These are phyloP conservation scores for Dolichotis patagonum DNA, from an alignment of 2,113 vertebrate genomes.

Conservation along the genomic window DNA sequence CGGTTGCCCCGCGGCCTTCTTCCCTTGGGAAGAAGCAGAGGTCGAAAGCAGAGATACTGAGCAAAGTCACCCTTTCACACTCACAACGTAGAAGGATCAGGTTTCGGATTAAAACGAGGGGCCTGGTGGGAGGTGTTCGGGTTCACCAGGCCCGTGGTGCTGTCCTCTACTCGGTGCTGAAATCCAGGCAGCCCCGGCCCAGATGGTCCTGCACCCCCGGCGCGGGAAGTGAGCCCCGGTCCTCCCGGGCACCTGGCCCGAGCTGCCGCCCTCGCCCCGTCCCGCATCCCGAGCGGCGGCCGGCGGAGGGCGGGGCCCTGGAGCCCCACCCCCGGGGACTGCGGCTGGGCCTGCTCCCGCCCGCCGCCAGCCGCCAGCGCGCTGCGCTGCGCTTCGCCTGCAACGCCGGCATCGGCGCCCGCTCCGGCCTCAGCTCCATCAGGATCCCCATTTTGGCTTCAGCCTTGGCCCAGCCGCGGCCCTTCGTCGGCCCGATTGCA, in stretches of 20 bases:
- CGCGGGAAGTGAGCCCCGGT: background rate
- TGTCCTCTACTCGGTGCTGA: constrained; percentile 81
- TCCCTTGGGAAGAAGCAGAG: constrained; percentile 1
- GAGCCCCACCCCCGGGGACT: constrained; percentile 75
- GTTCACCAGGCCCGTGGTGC: constrained; percentile 68
- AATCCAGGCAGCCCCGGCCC: constrained; percentile 32
- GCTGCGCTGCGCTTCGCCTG: constrained; percentile 71
- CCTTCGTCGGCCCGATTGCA: background rate
- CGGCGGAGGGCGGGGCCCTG: constrained; percentile 70
- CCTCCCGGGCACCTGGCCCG: constrained; percentile 26
- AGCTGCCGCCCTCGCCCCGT: constrained; percentile 23
- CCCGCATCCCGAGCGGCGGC: constrained; percentile 49
- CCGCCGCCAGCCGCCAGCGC: constrained; percentile 75
- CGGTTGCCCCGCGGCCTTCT: constrained; percentile 34
- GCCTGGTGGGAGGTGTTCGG: constrained; percentile 29
- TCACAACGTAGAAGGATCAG: constrained; percentile 38
- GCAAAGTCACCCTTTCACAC: constrained; percentile 59
- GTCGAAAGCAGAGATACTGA: constrained; percentile 1
- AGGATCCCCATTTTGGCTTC: constrained; percentile 42
- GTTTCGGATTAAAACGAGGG: constrained; percentile 35
- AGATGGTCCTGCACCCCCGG: background rate
- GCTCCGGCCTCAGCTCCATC: constrained; percentile 21
- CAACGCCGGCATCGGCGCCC: background rate
- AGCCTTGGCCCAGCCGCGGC: constrained; percentile 5
- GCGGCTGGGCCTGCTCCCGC: constrained; percentile 78